Evolutionary conservation across 1,140 invertebrate genomes (phyloP), one percentile per base, ranked within the genome.

Genomic region (Zaprionus davidi): DNA sequence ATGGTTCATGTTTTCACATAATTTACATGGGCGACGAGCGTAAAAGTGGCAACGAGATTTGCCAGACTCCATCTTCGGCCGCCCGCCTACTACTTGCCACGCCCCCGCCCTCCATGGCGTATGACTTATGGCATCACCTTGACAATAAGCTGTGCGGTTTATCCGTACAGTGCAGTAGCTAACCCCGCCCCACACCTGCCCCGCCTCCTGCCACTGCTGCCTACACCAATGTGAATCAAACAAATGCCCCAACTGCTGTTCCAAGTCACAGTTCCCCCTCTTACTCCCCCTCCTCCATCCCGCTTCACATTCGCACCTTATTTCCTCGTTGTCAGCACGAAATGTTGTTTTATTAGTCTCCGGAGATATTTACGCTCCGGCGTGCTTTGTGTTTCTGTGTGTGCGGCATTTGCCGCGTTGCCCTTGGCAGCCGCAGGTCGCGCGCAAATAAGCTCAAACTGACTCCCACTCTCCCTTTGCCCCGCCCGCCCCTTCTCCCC

Each of bases 291-390:
- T n/a, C 12, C 49, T 24, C 31, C 20, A 17, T 38, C 15, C 20
- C 55, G 51, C n/a, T 28, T 74, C 80, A 58, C 75, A 71, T 88
- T 84, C 81, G 82, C 85, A 90, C 85, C 85, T 90, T 90, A 90
- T 86, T 90, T 81, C 71, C 82, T 76, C 76, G 80, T 87, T 91
- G 87, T 87, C 87, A 91, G 80, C 87, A 82, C 84, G 87, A 84
- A 91, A 91, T 91, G 83, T 92, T 92, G 90, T 92, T 92, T 92
- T 92, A 92, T 92, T 84, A 85, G 78, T 92, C 90, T 91, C 90
- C 68, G 62, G 90, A 90, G 86, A 92, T 83, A 80, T 78, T 87
- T 74, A 80, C 76, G 73, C 71, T 60, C 60, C 66, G 73, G 59
- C 55, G 71, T 88, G 63, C 68, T 68, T 65, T 71, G 17, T 64